Evolutionary conservation across 2,888 invertebrate species (phyloP).

Genomic region (Acrobasis suavella): DNA sequence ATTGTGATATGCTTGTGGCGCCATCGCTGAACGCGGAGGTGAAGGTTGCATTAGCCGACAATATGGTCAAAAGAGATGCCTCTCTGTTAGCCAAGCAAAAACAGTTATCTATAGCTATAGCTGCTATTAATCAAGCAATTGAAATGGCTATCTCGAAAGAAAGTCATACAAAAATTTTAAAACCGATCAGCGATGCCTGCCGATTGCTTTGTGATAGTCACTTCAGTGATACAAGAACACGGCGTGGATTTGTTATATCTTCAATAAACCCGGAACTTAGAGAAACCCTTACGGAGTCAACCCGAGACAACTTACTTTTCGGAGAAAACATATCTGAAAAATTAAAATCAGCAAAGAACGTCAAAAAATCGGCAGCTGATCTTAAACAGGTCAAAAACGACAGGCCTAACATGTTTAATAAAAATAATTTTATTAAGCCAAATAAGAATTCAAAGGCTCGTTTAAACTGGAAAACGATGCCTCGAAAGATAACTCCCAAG

Average conservation of each 20-base stretch:
- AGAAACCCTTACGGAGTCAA: conserved; percentile 10
- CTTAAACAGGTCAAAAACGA: conserved; percentile 8
- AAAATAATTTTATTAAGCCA: conserved; percentile 1
- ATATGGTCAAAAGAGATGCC: conserved; percentile 16
- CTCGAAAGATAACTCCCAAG: conserved; percentile 5
- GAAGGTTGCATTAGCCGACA: conserved; percentile 12
- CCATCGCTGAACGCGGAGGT: background rate
- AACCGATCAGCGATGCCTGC: conserved; percentile 19
- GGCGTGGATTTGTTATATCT: conserved; percentile 9
- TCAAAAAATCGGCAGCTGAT: conserved; percentile 3
- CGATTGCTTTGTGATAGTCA: conserved; percentile 22
- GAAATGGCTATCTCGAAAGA: conserved; percentile 14
- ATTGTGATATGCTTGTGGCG: background rate
- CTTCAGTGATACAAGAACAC: conserved; percentile 17
- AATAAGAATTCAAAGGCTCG: conserved; percentile 2
- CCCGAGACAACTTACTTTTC: conserved; percentile 1
- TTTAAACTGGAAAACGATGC: conserved; percentile 13
- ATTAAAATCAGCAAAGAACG: conserved; percentile 8
- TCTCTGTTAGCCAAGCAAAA: conserved; percentile 21
- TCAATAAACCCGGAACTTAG: conserved; percentile 12
- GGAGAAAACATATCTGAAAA: background rate
- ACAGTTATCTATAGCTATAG: conserved; percentile 21
- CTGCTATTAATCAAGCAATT: conserved; percentile 20
- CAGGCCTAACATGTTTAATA: background rate
- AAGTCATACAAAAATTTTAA: conserved; percentile 11